Evolutionary conservation across 2,113 vertebrate genomes (phyloP).

Genomic region (Cyanistes caeruleus): DNA sequence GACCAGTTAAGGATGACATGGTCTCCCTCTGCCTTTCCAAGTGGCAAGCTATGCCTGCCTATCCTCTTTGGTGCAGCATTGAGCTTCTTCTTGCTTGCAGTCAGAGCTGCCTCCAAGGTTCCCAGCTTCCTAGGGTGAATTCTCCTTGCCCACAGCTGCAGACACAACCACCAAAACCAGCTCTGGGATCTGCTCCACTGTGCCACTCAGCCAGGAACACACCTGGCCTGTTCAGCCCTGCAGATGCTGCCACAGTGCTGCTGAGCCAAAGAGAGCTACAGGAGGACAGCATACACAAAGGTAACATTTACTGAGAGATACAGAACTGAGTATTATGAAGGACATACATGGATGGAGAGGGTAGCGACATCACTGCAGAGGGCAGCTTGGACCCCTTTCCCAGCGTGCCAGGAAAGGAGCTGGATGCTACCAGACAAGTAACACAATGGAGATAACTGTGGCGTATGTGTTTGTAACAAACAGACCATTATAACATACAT

Average conservation of each 20-base stretch:
- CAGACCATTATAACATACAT: constrained; percentile 88
- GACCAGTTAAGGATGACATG: background rate
- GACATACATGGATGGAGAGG: constrained; percentile 77
- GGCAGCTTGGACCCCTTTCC: background rate
- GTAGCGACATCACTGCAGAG: constrained; percentile 18
- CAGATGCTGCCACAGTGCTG: background rate
- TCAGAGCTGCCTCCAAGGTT: background rate
- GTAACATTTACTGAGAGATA: constrained; percentile 82
- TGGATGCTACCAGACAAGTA: constrained; percentile 67
- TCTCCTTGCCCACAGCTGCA: background rate
- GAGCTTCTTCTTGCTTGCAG: background rate
- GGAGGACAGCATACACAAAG: constrained; percentile 54
- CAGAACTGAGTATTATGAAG: constrained; percentile 80
- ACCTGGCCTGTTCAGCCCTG: background rate
- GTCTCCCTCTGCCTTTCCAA: background rate
- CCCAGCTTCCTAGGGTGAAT: background rate
- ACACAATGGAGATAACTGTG: constrained; percentile 76
- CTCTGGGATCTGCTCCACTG: background rate
- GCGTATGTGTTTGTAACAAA: constrained; percentile 83
- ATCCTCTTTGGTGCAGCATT: background rate
- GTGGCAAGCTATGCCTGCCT: background rate
- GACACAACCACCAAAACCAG: background rate
- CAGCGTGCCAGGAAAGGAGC: constrained; percentile 44
- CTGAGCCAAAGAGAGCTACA: constrained; percentile 47
- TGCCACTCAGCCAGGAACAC: background rate